Percentiles rank a stretch among this genome's conserved stretches.
Evolutionary conservation across 2,888 invertebrate species (phyloP).

Genomic region (Mesorhabditis belari): DNA sequence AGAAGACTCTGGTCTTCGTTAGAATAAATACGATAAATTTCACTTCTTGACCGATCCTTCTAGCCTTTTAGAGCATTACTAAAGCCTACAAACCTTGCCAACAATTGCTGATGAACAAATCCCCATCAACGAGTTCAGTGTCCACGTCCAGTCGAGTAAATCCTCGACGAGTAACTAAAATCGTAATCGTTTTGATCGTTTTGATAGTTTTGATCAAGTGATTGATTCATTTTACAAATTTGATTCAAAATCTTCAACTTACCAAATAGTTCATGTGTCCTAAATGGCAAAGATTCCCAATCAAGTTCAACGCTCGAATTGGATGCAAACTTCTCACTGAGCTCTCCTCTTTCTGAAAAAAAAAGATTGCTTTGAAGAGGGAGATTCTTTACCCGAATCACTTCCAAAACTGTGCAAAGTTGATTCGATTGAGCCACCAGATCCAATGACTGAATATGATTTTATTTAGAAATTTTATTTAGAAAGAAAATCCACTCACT

Average conservation of each 20-base stretch:
- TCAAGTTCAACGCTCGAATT: not conserved
- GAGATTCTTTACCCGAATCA: not conserved
- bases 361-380: not conserved
- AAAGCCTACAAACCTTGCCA: too few relatives aligned
- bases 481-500: slow-evolving; percentile 8
- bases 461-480: not conserved
- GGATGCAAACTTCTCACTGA: not conserved
- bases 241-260: too few relatives aligned
- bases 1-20: not conserved
- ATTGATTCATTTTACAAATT: not conserved
- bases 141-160: slow-evolving; percentile 32
- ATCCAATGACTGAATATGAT: not conserved
- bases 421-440: not conserved
- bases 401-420: not conserved
- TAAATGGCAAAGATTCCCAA: not conserved
- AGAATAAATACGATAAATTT: too few relatives aligned
- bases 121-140: slow-evolving; percentile 18
- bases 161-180: slow-evolving; percentile 11
- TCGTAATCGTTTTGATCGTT: not conserved
- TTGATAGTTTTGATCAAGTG: too few relatives aligned
- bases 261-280: not conserved
- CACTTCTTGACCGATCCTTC: too few relatives aligned
- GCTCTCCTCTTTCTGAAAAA: not conserved
- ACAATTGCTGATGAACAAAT: slow-evolving; percentile 7
- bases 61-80: too few relatives aligned